Evolutionary conservation across 2,113 vertebrate species (phyloP).

Genomic region (Erinaceus europaeus): DNA sequence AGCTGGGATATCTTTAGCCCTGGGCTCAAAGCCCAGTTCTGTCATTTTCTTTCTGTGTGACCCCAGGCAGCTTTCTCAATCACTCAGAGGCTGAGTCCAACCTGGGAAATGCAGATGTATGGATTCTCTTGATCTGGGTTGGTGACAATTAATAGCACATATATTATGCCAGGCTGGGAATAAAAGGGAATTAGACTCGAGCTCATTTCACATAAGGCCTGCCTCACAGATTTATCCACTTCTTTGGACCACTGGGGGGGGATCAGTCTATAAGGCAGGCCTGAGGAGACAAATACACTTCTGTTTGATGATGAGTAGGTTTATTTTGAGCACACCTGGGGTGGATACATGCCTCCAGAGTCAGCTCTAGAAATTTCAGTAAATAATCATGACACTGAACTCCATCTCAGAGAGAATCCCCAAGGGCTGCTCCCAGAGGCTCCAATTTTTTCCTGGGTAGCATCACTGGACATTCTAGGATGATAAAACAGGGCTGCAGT

Average conservation of each 20-base stretch:
- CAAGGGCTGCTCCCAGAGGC: rapidly evolving
- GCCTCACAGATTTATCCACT: too few relatives aligned
- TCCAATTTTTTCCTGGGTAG: background rate
- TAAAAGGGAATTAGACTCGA: background rate
- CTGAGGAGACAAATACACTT: background rate
- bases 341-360: background rate
- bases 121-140: rapidly evolving
- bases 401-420: too few relatives aligned
- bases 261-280: background rate
- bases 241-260: too few relatives aligned
- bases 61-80: background rate
- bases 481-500: background rate
- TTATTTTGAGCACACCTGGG: background rate
- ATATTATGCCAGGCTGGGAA: too few relatives aligned
- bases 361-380: background rate
- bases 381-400: background rate
- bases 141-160: too few relatives aligned
- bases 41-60: background rate
- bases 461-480: too few relatives aligned
- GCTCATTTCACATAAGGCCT: too few relatives aligned
- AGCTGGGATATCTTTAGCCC: too few relatives aligned
- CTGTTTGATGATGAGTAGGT: background rate
- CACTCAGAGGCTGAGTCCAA: background rate
- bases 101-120: background rate
- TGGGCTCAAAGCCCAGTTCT: background rate